Percentiles rank a stretch among this genome's conserved stretches.
phyloP scores from a whole-genome alignment of 1,140 invertebrate species.

The Diuraphis noxia region DNA sequence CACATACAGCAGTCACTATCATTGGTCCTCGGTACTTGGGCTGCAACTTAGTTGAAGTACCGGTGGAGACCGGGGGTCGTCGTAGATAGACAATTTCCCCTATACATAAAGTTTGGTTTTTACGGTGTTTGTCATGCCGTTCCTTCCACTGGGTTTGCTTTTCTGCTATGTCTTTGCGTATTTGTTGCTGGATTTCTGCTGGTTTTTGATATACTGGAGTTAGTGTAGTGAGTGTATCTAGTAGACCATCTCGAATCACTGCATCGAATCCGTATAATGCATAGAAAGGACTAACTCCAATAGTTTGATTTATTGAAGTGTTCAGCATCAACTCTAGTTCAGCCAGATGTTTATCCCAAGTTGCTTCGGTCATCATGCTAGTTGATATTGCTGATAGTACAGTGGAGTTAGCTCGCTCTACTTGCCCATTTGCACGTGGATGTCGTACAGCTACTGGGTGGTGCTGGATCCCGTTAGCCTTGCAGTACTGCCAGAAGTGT shows the following conservation, averaged over 20 bases:
- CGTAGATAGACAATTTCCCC: constrained; percentile 15
- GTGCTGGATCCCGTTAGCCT: background rate
- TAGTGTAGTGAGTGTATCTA: background rate
- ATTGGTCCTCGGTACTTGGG: constrained; percentile 31
- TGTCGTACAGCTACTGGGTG: background rate
- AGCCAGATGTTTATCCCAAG: background rate
- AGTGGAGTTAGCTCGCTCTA: background rate
- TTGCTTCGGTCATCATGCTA: background rate
- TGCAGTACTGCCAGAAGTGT: background rate
- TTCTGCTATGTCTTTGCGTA: background rate
- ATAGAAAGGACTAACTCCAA: constrained; percentile 26
- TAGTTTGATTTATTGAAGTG: background rate
- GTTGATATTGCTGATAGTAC: background rate
- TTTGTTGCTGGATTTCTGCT: background rate
- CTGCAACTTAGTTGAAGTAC: constrained; percentile 4
- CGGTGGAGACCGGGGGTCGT: background rate
- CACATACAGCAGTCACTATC: background rate
- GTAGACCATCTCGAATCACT: background rate
- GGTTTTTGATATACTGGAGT: background rate
- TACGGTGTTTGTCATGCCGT: background rate
- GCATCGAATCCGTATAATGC: background rate
- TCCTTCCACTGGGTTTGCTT: background rate
- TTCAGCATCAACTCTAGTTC: background rate
- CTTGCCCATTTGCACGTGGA: constrained; percentile 25
- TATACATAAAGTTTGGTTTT: background rate